A percentile compares a stretch with the other conserved stretches of the same genome.
phyloP scores from a whole-genome alignment of 2,113 vertebrate species.

The Prunella fulvescens region DNA sequence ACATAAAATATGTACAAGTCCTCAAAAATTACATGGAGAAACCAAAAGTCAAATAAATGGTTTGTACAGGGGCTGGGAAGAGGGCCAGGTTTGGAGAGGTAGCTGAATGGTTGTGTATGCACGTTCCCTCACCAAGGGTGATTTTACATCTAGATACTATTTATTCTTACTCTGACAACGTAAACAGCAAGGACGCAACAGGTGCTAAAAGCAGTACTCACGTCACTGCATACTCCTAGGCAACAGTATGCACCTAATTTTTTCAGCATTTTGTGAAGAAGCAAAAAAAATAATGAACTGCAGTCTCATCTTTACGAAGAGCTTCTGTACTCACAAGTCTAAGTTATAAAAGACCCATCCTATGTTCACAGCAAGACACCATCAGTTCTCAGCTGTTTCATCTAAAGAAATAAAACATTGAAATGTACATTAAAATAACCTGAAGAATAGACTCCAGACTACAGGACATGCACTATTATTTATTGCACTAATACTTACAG shows the following conservation, averaged over 20 bases:
- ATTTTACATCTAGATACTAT: background rate
- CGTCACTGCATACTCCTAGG: constrained; percentile 17
- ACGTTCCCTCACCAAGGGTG: background rate
- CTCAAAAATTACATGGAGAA: background rate
- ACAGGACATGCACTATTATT: background rate
- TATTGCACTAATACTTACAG: background rate
- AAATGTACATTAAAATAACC: background rate
- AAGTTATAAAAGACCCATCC: background rate
- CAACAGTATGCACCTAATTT: constrained; percentile 15
- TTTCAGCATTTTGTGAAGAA: background rate
- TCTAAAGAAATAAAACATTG: background rate
- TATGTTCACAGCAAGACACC: background rate
- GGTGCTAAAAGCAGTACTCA: constrained; percentile 31
- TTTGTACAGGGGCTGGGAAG: background rate
- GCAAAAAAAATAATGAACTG: background rate
- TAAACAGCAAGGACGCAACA: constrained; percentile 19
- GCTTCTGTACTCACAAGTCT: background rate
- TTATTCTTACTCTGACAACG: background rate
- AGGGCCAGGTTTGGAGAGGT: background rate
- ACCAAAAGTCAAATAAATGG: background rate
- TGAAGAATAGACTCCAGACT: background rate
- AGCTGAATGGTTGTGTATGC: accelerated
- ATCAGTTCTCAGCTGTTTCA: background rate
- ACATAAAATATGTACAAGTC: background rate
- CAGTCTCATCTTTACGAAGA: background rate